phyloP scores from a whole-genome alignment of 2,888 invertebrate genomes.

The Vesta saturnalis region DNA sequence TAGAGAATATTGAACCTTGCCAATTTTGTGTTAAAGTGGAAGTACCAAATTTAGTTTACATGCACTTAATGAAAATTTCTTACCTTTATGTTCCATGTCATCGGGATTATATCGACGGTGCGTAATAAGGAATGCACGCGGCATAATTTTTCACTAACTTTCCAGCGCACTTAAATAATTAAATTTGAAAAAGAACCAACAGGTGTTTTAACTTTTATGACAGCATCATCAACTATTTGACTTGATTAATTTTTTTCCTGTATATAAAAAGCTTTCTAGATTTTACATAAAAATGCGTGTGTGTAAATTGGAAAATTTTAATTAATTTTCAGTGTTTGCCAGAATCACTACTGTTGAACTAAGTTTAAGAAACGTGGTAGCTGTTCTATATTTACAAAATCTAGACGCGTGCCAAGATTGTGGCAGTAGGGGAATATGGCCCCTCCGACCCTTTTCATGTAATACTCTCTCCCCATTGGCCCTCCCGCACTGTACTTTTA shows the following conservation, averaged over 20 bases:
- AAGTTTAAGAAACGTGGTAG: constrained; percentile 58
- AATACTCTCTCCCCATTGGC: constrained; percentile 51
- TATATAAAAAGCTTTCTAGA: constrained; percentile 13
- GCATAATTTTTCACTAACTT: constrained; percentile 62
- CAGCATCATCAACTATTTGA: constrained; percentile 40
- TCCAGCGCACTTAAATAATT: constrained; percentile 21
- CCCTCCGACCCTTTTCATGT: constrained; percentile 45
- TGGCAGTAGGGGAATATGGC: constrained; percentile 51
- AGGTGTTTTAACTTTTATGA: constrained; percentile 45
- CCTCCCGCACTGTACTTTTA: constrained; percentile 51
- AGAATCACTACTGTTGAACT: constrained; percentile 54
- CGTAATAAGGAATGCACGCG: constrained; percentile 72
- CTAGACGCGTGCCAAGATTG: constrained; percentile 63
- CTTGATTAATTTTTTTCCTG: too few species aligned
- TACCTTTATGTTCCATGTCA: constrained; percentile 60
- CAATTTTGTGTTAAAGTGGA: neutral
- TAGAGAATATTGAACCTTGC: too few species aligned
- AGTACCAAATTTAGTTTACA: neutral
- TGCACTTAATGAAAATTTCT: constrained; percentile 33
- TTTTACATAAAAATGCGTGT: neutral
- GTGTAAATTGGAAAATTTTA: constrained; percentile 6
- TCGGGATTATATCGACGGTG: constrained; percentile 67
- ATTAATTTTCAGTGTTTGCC: constrained; percentile 28
- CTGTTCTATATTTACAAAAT: constrained; percentile 63
- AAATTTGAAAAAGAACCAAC: constrained; percentile 30